Conservation (phyloP, 2,797 vertebrate genomes). For the Catamblyrhynchus diadema region DNA sequence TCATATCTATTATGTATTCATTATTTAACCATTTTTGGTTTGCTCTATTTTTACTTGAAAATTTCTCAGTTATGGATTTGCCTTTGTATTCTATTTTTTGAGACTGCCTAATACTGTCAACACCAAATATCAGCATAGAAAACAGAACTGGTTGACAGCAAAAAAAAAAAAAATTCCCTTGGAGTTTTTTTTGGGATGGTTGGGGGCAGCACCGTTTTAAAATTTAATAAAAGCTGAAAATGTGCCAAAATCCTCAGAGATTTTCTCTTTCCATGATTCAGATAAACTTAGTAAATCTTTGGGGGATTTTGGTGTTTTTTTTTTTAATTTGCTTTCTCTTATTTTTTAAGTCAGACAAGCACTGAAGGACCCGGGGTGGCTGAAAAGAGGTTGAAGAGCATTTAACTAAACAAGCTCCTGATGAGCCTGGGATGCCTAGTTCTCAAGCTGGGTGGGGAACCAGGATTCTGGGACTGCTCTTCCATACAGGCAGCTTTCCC, state of each 20-base stretch:
- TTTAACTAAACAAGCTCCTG: neutral
- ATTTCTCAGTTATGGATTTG: neutral
- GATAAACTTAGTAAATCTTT: neutral
- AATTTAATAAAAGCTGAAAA: neutral
- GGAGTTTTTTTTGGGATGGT: neutral
- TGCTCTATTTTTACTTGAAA: neutral
- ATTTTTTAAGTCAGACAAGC: neutral
- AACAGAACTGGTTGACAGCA: neutral
- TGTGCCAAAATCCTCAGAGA: neutral
- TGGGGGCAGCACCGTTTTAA: neutral
- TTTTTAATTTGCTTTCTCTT: neutral
- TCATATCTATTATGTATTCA: accelerated
- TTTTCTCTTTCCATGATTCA: neutral
- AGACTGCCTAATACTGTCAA: neutral
- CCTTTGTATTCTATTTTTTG: neutral
- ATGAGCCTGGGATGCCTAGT: neutral
- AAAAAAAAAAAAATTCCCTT: neutral
- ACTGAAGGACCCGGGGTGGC: neutral
- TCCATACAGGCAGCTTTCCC: neutral
- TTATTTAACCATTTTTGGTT: neutral
- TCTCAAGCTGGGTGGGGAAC: neutral
- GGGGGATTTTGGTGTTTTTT: neutral
- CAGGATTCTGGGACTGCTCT: neutral
- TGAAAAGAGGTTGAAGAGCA: neutral
- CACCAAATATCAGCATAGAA: neutral